A percentile compares a stretch with the other conserved stretches of the same genome.
Conservation (phyloP, 2,888 invertebrate species). For the Pomacea canaliculata region DNA sequence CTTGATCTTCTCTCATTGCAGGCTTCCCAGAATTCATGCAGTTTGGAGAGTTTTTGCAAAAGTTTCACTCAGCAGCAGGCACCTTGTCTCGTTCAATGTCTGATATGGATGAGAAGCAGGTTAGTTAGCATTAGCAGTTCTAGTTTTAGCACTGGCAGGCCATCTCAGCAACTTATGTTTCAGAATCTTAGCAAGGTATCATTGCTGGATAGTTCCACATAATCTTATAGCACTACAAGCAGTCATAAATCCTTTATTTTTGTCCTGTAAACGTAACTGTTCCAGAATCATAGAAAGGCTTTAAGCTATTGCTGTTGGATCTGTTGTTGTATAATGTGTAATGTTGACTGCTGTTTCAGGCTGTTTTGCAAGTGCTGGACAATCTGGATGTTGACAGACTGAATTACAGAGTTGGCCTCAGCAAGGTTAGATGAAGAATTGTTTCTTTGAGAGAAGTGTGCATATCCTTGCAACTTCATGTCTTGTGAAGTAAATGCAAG, state of each 20-base stretch:
- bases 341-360: constrained; percentile 63
- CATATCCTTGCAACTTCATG: too few species aligned
- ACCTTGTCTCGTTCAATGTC: constrained; percentile 43
- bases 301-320: too few species aligned
- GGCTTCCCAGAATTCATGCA: constrained; percentile 92
- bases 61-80: constrained; percentile 77
- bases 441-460: neutral
- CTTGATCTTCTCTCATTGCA: constrained; percentile 39
- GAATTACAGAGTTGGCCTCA: constrained; percentile 89
- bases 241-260: too few species aligned
- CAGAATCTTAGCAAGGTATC: too few species aligned
- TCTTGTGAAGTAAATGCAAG: too few species aligned
- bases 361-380: constrained; percentile 84
- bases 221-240: too few species aligned
- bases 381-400: constrained; percentile 87
- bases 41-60: constrained; percentile 87
- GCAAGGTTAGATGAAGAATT: constrained; percentile 78
- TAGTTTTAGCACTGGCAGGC: too few species aligned
- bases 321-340: too few species aligned
- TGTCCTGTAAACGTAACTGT: too few species aligned
- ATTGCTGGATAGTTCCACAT: too few species aligned
- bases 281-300: too few species aligned
- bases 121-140: constrained; percentile 28
- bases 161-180: too few species aligned
- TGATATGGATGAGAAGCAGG: constrained; percentile 60